Evolutionary conservation across 2,113 vertebrate genomes (phyloP), one percentile per base, ranked within the genome.

Genomic region (Elephantulus edwardii): DNA sequence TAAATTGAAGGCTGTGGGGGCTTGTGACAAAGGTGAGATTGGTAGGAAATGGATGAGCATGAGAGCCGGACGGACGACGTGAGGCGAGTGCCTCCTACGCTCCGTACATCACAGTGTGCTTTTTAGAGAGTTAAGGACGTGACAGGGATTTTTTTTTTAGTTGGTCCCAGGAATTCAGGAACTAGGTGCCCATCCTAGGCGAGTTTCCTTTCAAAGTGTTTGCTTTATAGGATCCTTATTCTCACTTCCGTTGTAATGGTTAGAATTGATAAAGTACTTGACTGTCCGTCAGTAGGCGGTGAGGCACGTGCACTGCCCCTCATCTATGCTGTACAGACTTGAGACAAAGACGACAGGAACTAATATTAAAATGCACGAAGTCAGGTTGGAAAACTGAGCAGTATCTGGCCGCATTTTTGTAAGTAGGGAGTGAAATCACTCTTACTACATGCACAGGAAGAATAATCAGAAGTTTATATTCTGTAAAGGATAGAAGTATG

Each of bases 221-320:
- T 74, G 30, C 22, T 66, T 68, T 13, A 46, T 26, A 77, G 44
- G 62, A 10, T 80, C 30, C 56, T 83, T 81, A 46, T 88, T 85
- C 86, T 86, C 84, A 83, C 44, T 86, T 87, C 3, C 10, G 44
- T 85, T 92, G 24, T 81, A 62, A 42, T 54, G 26, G 20, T 4
- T 83, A 64, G 80, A 72, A 93, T 70, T 9, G 68, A 48, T 66
- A 60, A 92, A 46, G 22, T 70, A 48, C 3, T 11, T 33, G 87
- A 35, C 20, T 88, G 24, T 86, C 46, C 33, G 33, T 33, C 76
- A 85, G 0, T 40, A 66, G 52, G 52, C 75, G n/a, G 33, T 66
- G n/a, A 66, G 52, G 79, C 86, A 86, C 88, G 35, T 89, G 87
- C 68, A 79, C 19, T 66, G 60, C 52, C 83, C 19, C 42, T 92